Base-by-base conservation (phyloP, 2,888 invertebrate genomes). In the Dysmachus trigonus region DNA sequence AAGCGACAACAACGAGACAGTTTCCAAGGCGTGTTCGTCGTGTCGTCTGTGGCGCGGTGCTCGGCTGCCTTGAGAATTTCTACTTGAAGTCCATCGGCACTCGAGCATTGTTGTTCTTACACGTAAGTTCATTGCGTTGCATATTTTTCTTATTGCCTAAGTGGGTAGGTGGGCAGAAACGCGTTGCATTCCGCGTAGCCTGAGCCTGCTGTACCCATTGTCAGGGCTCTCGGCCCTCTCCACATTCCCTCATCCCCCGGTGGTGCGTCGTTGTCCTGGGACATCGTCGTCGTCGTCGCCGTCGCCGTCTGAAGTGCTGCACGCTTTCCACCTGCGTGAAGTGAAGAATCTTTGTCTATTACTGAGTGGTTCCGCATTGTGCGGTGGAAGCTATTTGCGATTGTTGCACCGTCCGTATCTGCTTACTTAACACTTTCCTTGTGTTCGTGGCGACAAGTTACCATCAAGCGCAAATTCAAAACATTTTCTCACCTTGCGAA, bases 51-150 rank as follows among this genome's bases (percentile, higher is more conserved):
- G n/a, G 2, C 18, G 38, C 62, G 62, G 31, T 73, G 35, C 18
- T 72, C 33, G 22, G 73, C 77, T n/a, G 76, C 77, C 38, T 77
- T 77, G 77, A 77, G 77, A 47, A 79, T 27, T 51, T 30, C 79
- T 31, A 79, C 79, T 51, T 51, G 79, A 51, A 79, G 79, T 79
- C 79, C 79, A 79, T 79, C 79, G 51, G 79, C 31, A 79, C 79
- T 51, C 51, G 31, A 79, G 79, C 47, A 30, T 41, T 79, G 79
- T 51, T 79, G 79, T 79, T 79, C 79, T 77, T 35, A 38, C 62
- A 79, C 35, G 30, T 47, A 73, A 79, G 79, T 79, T 79, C 79
- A 79, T 79, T 79, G 79, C 79, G 79, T 47, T 79, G 79, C 79
- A 79, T 30, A 47, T 47, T 79, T 79, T 79, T 79, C 47, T 47